phyloP scores from a whole-genome alignment of 1,140 invertebrate genomes.

The Nasonia longicornis region DNA sequence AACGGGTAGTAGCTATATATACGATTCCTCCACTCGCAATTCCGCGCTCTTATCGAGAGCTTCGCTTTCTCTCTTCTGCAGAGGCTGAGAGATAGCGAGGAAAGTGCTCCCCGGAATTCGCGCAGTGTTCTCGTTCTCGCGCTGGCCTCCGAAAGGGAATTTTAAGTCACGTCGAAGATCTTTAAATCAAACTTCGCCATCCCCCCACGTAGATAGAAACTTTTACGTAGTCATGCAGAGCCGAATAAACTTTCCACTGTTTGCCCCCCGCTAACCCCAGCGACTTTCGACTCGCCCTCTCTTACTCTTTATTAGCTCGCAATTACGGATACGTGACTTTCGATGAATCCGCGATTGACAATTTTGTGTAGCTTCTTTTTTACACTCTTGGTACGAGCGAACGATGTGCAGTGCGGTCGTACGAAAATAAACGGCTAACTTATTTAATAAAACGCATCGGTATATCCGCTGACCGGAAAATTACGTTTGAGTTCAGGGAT shows the following conservation, averaged over 20 bases:
- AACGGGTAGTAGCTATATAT: not conserved
- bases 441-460: no score
- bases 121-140: constrained; percentile 18
- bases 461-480: no score
- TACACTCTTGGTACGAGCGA: no score
- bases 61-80: constrained; percentile 30
- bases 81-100: not conserved
- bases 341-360: not conserved
- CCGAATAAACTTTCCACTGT: not conserved
- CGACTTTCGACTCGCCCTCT: not conserved
- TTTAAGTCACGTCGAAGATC: constrained; percentile 27
- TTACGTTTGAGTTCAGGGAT: no score
- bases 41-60: constrained; percentile 50
- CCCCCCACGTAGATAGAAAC: constrained; percentile 7
- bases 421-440: no score
- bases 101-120: constrained; percentile 47
- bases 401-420: no score
- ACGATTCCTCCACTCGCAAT: constrained; percentile 20
- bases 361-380: no score
- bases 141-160: constrained; percentile 17
- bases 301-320: not conserved
- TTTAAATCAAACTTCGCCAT: constrained; percentile 34
- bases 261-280: not conserved
- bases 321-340: not conserved
- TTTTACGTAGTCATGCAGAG: constrained; percentile 9